These are phyloP conservation scores for Acanthococcus lagerstroemiae DNA, from an alignment of 2,888 invertebrate species.

Conservation along the genomic window DNA sequence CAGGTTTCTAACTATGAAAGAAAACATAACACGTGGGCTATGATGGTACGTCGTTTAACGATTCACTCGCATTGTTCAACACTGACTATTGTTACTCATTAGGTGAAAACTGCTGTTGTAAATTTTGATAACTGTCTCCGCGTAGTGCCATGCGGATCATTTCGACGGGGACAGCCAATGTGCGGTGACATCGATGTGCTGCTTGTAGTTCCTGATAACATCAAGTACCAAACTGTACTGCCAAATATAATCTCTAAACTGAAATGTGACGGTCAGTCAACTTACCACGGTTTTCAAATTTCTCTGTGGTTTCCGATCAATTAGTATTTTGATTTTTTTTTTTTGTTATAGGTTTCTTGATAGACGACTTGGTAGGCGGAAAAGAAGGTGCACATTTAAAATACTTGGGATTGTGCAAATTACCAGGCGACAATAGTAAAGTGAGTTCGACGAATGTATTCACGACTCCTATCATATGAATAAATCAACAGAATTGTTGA, in stretches of 20 bases:
- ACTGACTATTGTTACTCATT: not conserved
- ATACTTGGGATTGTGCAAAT: constrained; percentile 20
- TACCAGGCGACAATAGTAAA: constrained; percentile 1
- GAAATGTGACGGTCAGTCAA: not conserved
- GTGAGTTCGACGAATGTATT: not conserved
- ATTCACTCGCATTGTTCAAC: too few relatives aligned
- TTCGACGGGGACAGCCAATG: constrained; percentile 5
- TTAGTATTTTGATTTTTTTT: not conserved
- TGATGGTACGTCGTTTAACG: too few relatives aligned
- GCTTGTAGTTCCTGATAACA: constrained; percentile 1
- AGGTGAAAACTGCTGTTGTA: constrained; percentile 1
- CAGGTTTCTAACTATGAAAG: too few relatives aligned
- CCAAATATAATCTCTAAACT: constrained; percentile 14
- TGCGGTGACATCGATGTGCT: constrained; percentile 22
- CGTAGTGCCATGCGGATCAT: constrained; percentile 19
- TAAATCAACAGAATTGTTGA: too few relatives aligned
- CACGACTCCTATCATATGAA: too few relatives aligned
- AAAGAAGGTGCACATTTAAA: not conserved
- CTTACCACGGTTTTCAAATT: too few relatives aligned
- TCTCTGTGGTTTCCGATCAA: too few relatives aligned
- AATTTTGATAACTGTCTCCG: not conserved
- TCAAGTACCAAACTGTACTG: constrained; percentile 4
- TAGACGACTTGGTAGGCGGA: constrained; percentile 6
- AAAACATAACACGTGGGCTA: too few relatives aligned
- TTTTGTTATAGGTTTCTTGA: constrained; percentile 7